Evolutionary conservation across 2,888 invertebrate genomes (phyloP), one percentile per base, ranked within the genome.

Genomic region (Papilio demoleus): DNA sequence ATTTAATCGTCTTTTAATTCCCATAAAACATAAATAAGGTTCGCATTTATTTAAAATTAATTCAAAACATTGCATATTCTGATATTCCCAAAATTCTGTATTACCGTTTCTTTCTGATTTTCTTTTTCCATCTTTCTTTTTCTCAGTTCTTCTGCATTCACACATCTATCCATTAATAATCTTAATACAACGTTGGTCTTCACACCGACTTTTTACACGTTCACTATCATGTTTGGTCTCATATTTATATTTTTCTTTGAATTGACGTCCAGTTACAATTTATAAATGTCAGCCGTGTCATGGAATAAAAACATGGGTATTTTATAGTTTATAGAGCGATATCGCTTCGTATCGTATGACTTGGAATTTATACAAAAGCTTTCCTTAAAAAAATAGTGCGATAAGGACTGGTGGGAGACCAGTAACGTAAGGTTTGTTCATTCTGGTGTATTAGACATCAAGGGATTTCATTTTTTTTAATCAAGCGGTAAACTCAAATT

Each of bases 261-360:
- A 53, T 53, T n/a, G 24, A 12, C 14, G 14, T 14, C 38, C 38
- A 38, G 12, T 38, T 38, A 38, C 17, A 64, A 22, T 38, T 53
- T n/a, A 40, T 22, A 45, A 11, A 60, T 38, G 17, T 60, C 17
- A 60, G 22, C 12, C 66, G 60, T 66, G 50, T 60, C 60, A 50
- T 27, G 38, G 11, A 61, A 61, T 31, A 50, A 50, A 67, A 60
- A 61, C 61, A 67, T 24, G 53, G n/a, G 38, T 53, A 22, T 58
- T 22, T 66, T 59, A 66, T 66, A 45, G 19, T 19, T 60, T 47
- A 4, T 67, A 24, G 31, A 61, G 50, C 27, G 53, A 53, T 67
- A 47, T 56, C 47, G 38, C 40, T 17, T 2, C 47, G 34, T 9
- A 14, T 24, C 19, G 53, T 56, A 36, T 22, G 65, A 45, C 17